phyloP scores from a whole-genome alignment of 64 coral and sea anemone genomes.

The Platygyra sinensis region DNA sequence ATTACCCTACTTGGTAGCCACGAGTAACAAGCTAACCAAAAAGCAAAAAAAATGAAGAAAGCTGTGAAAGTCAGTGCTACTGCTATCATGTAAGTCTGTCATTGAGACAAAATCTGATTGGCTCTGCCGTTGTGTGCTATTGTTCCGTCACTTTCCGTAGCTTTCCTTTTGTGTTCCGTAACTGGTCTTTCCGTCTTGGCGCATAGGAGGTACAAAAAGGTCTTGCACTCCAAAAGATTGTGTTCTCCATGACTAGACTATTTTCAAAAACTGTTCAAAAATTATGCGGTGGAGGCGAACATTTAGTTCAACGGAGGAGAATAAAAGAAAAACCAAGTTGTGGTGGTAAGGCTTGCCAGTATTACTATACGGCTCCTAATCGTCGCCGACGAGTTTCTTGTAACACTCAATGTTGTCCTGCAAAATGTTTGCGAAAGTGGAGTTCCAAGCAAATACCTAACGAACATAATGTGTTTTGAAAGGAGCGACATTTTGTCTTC shows the following conservation, averaged over 20 bases:
- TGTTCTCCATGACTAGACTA: not conserved
- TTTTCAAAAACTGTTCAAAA: not conserved
- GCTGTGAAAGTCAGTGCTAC: no score
- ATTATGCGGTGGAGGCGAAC: conserved; percentile 2
- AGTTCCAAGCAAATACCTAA: not conserved
- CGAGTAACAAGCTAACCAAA: no score
- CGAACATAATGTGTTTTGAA: no score
- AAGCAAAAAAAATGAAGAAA: no score
- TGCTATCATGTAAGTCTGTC: no score
- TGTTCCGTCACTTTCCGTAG: not conserved
- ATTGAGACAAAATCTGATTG: no score
- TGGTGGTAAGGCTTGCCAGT: not conserved
- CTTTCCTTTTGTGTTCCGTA: not conserved
- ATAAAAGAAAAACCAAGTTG: not conserved
- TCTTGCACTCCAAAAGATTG: not conserved
- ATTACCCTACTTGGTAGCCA: no score
- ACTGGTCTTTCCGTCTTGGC: not conserved
- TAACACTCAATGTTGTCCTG: conserved; percentile 54
- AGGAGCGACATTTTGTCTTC: no score
- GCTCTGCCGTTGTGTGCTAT: not conserved
- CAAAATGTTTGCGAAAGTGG: conserved; percentile 53
- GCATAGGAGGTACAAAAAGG: not conserved
- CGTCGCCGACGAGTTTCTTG: not conserved
- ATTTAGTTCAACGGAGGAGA: not conserved
- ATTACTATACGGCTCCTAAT: no score